A percentile compares a stretch with the other conserved stretches of the same genome.
Conservation (phyloP, 1,140 invertebrate genomes). For the Mactra quadrangularis region DNA sequence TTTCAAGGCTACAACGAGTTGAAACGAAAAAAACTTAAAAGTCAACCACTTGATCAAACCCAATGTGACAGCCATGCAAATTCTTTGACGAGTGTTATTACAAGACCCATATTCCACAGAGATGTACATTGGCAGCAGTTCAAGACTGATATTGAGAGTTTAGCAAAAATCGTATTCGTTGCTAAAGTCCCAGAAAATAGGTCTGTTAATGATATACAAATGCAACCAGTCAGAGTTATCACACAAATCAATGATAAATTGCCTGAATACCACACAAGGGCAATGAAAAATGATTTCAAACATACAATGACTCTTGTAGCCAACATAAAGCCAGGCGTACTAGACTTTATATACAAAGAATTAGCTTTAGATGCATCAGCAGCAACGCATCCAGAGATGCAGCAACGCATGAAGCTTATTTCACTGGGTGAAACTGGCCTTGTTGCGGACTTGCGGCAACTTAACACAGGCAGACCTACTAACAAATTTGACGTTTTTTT, state of each 20-base stretch:
- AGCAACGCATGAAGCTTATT: slow-evolving; percentile 53
- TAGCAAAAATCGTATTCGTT: slow-evolving; percentile 4
- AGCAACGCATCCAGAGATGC: slow-evolving; percentile 43
- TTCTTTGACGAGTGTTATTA: neutral
- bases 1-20: slow-evolving; percentile 16
- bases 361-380: slow-evolving; percentile 55
- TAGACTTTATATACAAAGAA: slow-evolving; percentile 57
- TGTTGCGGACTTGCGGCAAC: slow-evolving; percentile 47
- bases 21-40: slow-evolving; percentile 28
- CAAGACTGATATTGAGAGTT: neutral
- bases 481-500: slow-evolving; percentile 36
- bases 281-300: slow-evolving; percentile 27
- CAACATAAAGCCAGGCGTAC: slow-evolving; percentile 30
- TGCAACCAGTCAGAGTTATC: neutral
- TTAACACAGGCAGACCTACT: slow-evolving; percentile 14
- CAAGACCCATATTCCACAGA: slow-evolving; percentile 12
- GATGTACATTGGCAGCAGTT: neutral
- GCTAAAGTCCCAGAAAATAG: slow-evolving; percentile 10
- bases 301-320: slow-evolving; percentile 27
- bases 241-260: neutral
- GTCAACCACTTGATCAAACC: neutral
- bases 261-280: slow-evolving; percentile 60
- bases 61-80: neutral
- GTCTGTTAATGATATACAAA: neutral
- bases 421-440: slow-evolving; percentile 55